phyloP scores from a whole-genome alignment of 2,113 vertebrate species.

The Oenanthe oenanthe region DNA sequence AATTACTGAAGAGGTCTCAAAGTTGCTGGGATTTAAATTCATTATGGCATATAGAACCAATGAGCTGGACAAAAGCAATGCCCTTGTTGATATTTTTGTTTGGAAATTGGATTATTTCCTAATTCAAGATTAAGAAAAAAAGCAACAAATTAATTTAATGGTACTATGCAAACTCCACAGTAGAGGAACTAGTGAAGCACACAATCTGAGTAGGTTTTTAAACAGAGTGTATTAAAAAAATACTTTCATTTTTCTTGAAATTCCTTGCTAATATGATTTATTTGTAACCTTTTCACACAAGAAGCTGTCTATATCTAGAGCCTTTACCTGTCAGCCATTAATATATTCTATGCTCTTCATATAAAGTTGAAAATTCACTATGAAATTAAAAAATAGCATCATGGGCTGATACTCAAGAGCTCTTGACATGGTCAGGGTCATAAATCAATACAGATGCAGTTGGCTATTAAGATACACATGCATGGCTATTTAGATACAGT shows the following conservation, averaged over 20 bases:
- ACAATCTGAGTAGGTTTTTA: not conserved
- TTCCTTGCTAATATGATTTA: not conserved
- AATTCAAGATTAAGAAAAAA: not conserved
- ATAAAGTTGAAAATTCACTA: not conserved
- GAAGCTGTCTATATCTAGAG: not conserved
- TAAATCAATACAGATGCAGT: not conserved
- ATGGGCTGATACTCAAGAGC: not conserved
- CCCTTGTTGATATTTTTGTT: not conserved
- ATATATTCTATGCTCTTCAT: not conserved
- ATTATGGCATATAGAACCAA: not conserved
- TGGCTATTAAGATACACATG: not conserved
- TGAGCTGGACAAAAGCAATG: not conserved
- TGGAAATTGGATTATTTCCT: not conserved
- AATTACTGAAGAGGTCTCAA: not conserved
- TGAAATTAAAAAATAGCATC: not conserved
- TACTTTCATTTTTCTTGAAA: not conserved
- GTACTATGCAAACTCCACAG: not conserved
- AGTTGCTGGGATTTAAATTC: not conserved
- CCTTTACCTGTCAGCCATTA: not conserved
- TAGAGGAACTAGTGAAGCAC: not conserved
- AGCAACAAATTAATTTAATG: not conserved
- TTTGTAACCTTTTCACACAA: not conserved
- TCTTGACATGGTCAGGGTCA: not conserved
- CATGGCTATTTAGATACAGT: not conserved
- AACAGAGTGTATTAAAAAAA: not conserved